A percentile compares a stretch with the other conserved stretches of the same genome.
Evolutionary conservation across 1,140 invertebrate genomes (phyloP).

Genomic region (Brachionus manjavacas): DNA sequence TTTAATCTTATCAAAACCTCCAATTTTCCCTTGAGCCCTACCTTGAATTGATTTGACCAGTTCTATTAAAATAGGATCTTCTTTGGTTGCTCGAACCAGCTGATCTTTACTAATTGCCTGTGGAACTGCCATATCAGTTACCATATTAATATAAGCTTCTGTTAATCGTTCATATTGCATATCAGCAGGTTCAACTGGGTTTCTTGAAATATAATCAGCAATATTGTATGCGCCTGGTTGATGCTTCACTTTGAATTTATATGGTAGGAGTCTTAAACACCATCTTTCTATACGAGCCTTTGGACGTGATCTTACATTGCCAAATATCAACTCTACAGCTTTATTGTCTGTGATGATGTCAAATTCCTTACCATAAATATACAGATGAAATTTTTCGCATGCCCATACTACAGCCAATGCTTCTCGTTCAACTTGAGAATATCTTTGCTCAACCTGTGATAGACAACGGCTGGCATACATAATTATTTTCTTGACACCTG

Average conservation of each 20-base stretch:
- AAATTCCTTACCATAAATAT: slow-evolving; percentile 26
- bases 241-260: not conserved
- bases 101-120: not conserved
- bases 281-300: not conserved
- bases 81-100: not conserved
- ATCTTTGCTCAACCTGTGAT: slow-evolving; percentile 46
- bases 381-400: not conserved
- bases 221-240: not conserved
- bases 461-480: slow-evolving; percentile 48
- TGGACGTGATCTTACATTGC: not conserved
- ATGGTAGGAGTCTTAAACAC: not conserved
- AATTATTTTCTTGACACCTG: slow-evolving; percentile 42
- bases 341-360: not conserved
- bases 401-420: slow-evolving; percentile 23
- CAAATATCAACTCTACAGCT: not conserved
- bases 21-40: not conserved
- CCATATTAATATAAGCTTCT: not conserved
- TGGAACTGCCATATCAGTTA: not conserved
- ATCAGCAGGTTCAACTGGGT: not conserved
- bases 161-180: not conserved
- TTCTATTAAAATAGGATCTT: not conserved
- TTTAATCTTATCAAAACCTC: not conserved
- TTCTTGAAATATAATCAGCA: not conserved
- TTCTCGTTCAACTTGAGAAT: slow-evolving; percentile 41
- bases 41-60: not conserved